Percentiles rank a stretch among this genome's conserved stretches.
These are phyloP conservation scores for Mustela lutreola DNA, from an alignment of 2,113 vertebrate species.

Conservation along the genomic window DNA sequence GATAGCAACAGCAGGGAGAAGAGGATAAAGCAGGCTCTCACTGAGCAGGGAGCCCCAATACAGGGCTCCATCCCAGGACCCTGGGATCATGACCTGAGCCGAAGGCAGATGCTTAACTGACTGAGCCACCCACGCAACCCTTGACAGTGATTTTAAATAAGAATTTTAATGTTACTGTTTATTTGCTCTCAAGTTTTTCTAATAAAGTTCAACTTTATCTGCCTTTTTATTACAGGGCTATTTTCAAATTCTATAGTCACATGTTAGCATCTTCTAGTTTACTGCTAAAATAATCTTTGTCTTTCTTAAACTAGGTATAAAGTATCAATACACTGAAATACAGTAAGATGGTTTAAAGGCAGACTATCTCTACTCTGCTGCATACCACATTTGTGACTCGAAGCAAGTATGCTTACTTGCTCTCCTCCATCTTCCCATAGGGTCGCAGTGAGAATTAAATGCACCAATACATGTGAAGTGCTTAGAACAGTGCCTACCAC, in stretches of 20 bases:
- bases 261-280: neutral
- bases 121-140: too few relatives aligned
- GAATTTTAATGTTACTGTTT: neutral
- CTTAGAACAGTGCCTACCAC: neutral
- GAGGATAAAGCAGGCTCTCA: too few relatives aligned
- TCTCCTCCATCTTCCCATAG: neutral
- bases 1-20: too few relatives aligned
- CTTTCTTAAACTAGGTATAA: neutral
- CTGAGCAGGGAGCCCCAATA: too few relatives aligned
- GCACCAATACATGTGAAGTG: neutral
- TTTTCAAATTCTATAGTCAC: slow-evolving; percentile 51
- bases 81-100: too few relatives aligned
- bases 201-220: neutral
- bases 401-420: neutral
- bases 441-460: neutral
- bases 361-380: neutral
- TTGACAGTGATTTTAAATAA: slow-evolving; percentile 48
- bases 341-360: neutral
- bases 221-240: neutral
- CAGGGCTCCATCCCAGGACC: too few relatives aligned
- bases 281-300: slow-evolving; percentile 9
- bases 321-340: neutral
- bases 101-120: too few relatives aligned
- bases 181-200: slow-evolving; percentile 49
- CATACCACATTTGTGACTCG: neutral